Evolutionary conservation across 64 coral and sea anemone genomes (phyloP), one percentile per base, ranked within the genome.

Genomic region (Pocillopora verrucosa): DNA sequence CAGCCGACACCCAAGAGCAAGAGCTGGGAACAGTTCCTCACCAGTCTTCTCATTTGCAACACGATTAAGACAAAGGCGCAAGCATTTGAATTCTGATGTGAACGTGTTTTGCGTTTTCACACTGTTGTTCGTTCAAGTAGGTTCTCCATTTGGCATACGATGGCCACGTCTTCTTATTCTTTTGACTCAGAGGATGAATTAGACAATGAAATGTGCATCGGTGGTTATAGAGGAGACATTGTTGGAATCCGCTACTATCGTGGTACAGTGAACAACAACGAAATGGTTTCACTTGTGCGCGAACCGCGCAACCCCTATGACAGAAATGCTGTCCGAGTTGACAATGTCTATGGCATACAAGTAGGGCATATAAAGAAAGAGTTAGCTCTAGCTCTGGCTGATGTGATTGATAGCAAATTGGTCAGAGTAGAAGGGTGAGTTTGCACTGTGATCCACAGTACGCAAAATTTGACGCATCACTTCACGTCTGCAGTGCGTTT

Each of bases 201-300:
- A 58, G 93, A 88, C 77, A 51, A 84, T 64, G 89, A 95, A 88
- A 78, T 91, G 1, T 91, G 84, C 76, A 88, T 91, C 68, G 93
- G 93, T 70, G 65, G 81, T 19, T 95, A 78, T 63, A 51, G 93
- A 61, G 77, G 83, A 5, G 61, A 83, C n/a, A 95, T 95, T 62
- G 93, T 95, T 4, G 93, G 93, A 19, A 88, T 95, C 41, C 93
- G 93, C 30, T 95, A 95, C 56, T 95, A 95, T 51, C 67, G 84
- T 14, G 93, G 93, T 22, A 95, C 86, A 14, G 93, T 95, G 17
- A 91, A 87, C 86, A 88, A 87, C 76, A 90, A 90, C 34, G 93
- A 95, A 41, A 95, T 95, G 93, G 93, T 95, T 9, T 95, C 93
- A 5, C 78, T 95, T 2, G 19, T 36, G 36, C 79, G 93, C 34